phyloP scores from a whole-genome alignment of 2,113 vertebrate genomes.

The Phylloscopus trochilus region DNA sequence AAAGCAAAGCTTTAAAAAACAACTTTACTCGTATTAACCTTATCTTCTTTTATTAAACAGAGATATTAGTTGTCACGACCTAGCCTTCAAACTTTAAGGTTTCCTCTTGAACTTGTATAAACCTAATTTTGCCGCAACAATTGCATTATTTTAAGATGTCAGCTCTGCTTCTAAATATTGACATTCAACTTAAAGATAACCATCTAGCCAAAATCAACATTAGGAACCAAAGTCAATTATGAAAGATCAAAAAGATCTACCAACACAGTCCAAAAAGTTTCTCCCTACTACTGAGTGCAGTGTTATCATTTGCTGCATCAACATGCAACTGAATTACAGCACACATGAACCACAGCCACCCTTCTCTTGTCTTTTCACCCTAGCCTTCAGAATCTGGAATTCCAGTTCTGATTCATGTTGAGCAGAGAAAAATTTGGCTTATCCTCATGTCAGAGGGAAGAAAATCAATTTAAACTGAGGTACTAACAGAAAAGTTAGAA shows the following conservation, averaged over 20 bases:
- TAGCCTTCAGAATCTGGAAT: not conserved
- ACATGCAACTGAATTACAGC: not conserved
- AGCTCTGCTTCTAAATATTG: not conserved
- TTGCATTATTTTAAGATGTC: not conserved
- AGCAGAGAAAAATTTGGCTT: not conserved
- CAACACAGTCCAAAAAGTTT: not conserved
- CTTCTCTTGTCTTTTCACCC: not conserved
- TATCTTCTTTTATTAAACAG: not conserved
- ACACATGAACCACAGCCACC: rapidly evolving
- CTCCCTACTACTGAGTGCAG: not conserved
- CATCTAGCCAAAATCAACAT: not conserved
- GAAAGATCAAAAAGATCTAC: not conserved
- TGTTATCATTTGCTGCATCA: not conserved
- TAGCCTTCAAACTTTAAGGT: not conserved
- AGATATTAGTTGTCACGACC: not conserved
- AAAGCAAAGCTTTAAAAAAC: not conserved
- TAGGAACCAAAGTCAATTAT: not conserved
- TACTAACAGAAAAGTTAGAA: not conserved
- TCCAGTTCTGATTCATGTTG: not conserved
- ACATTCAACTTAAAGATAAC: not conserved
- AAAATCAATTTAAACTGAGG: not conserved
- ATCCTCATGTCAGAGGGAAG: not conserved
- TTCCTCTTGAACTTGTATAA: not conserved
- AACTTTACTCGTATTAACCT: not conserved
- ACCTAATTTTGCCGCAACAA: not conserved